Evolutionary conservation across 2,888 invertebrate genomes (phyloP), one percentile per base, ranked within the genome.

Genomic region (Lymantria dispar): DNA sequence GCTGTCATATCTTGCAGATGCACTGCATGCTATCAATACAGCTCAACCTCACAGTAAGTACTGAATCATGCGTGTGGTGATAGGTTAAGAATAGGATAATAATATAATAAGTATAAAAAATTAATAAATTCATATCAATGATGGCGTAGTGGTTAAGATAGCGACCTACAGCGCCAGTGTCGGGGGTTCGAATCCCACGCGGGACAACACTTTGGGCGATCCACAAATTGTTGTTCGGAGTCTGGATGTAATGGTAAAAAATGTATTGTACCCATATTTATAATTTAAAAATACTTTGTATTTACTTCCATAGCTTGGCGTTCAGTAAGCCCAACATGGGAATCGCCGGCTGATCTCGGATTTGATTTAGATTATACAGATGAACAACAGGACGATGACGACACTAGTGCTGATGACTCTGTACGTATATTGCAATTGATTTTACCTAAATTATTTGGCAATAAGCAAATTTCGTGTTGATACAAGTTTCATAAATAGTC

Each of bases 401-500:
- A 98, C 63, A 98, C 98, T 46, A 97, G 96, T 29, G 95, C 95
- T 13, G 97, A 98, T 71, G 98, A 98, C 83, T 97, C 97, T n/a
- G 92, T 92, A 73, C 80, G 89, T 76, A 33, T 41, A 41, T n/a
- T n/a, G 36, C 22, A 22, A 22, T 22, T 22, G 22, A 22, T 22
- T 22, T 22, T 22, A 22, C 22, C 22, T 38, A n/a, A 12, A n/a
- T n/a, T 11, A 38, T 38, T 12, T 38, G n/a, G 11, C 38, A 22
- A 22, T 38, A 7, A 0, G n/a, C n/a, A 38, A 38, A 12, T 12
- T 7, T 5, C 7, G 5, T 38, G 13, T 38, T 38, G 3, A 22
- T 22, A 22, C n/a, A n/a, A n/a, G n/a, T n/a, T n/a, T n/a, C n/a
- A n/a, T n/a, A n/a, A n/a, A n/a, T n/a, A n/a, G n/a, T n/a, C n/a